Evolutionary conservation across 2,797 vertebrate genomes (phyloP), one percentile per base, ranked within the genome.

Genomic region (Selene dorsalis): DNA sequence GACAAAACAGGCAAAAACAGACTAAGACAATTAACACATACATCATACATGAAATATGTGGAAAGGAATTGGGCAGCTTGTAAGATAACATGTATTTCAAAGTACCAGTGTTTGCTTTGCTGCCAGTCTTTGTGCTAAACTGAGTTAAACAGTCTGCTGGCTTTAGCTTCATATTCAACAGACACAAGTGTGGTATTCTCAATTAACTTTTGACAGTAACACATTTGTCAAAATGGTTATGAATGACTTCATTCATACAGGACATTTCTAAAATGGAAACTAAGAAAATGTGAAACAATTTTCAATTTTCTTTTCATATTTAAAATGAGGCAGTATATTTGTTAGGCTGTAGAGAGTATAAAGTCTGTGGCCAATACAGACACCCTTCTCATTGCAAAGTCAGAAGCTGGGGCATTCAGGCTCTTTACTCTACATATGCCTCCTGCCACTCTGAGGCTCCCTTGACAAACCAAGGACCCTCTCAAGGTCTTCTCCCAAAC

Each of bases 371-470:
- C 0, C 9, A 38, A 4, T 30, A 61, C 32, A 35, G 32, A 8
- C 32, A 35, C 32, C 58, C 17, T 69, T 59, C 22, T 62, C 12
- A 66, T 38, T 77, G 68, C 48, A 73, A 75, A 73, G 26, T 18
- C 52, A 70, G 28, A 71, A 50, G 32, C 47, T 45, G 41, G n/a
- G 52, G 39, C 60, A 68, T 43, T 65, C 28, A 30, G 59, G 45
- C 22, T 62, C 74, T 82, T 79, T 73, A 53, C 43, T 35, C 43
- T 62, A 64, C 48, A 80, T 66, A 5, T n/a, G 39, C 26, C 71
- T 73, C 79, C 65, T 64, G 77, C 74, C 64, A 86, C 52, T 73
- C 76, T 32, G 81, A 79, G 72, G 63, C 63, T 79, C 71, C 62
- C 80, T 60, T 50, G 20, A 71, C 79, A 83, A 64, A 57, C 61